phyloP scores from a whole-genome alignment of 2,888 invertebrate genomes.

The Periphyllus acericola region DNA sequence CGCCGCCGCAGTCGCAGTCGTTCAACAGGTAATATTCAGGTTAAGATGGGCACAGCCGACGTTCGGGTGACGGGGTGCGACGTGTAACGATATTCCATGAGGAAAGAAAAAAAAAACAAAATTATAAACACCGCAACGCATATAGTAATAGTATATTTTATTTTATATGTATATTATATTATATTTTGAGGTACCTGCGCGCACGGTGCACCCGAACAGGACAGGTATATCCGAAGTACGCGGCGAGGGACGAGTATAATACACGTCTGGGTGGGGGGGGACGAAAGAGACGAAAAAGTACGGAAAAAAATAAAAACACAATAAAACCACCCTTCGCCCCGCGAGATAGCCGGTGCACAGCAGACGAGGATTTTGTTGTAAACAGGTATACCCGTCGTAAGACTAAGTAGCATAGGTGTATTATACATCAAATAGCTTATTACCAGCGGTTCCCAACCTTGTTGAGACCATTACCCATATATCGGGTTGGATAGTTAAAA shows the following conservation, averaged over 20 bases:
- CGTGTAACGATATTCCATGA: conserved; percentile 34
- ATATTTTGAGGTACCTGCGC: background rate
- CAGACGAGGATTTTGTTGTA: background rate
- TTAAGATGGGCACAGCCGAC: conserved; percentile 56
- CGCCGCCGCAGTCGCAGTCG: background rate
- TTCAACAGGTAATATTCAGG: conserved; percentile 59
- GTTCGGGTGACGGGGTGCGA: conserved; percentile 29
- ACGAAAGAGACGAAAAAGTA: background rate
- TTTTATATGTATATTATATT: background rate
- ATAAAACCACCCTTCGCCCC: conserved; percentile 10
- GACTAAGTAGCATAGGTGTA: too few relatives aligned
- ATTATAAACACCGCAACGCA: background rate
- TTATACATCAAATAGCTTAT: too few relatives aligned
- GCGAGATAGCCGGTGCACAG: background rate
- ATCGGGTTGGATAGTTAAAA: too few relatives aligned
- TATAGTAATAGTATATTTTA: background rate
- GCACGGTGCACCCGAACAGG: background rate
- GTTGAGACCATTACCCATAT: too few relatives aligned
- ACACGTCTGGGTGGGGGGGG: background rate
- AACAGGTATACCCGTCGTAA: too few relatives aligned
- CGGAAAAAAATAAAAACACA: background rate
- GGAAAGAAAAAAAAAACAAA: conserved; percentile 25
- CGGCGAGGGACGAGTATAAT: background rate
- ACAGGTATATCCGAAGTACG: background rate
- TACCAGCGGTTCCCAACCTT: too few relatives aligned